Base-by-base conservation (phyloP, 2,888 invertebrate species). In the Mantis religiosa region DNA sequence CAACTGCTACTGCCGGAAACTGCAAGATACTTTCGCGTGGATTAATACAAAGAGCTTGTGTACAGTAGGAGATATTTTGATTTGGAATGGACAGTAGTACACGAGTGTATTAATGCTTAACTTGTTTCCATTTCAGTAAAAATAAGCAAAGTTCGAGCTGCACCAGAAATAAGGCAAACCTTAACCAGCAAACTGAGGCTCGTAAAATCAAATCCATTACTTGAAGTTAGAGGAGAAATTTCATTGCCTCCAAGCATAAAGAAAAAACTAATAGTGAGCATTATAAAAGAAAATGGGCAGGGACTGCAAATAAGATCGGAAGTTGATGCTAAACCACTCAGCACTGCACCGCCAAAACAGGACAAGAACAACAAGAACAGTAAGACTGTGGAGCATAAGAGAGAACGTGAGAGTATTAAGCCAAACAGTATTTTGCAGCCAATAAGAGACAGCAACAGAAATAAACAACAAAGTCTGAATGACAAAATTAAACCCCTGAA, bases 161-260 rank as follows among this genome's bases (percentile, higher is more conserved):
- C 20, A 87, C 81, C 86, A 25, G 82, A 81, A 34, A 81, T 87
- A 81, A 71, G 34, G 3, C 86, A 87, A 25, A 87, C 71, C 2
- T 27, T 81, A 87, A 82, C 86, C n/a, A 87, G 86, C 86, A 87
- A 87, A 34, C 82, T 87, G 28, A 54, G 86, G 28, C 28, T 87
- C 4, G 34, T 87, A 20, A 87, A 87, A 25, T 28, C 86, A 87
- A 87, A 87, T 30, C 86, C 86, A 27, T 30, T 87, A 28, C 86
- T 87, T 30, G 86, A 87, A 81, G 81, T 28, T 71, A 30, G 25
- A 0, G 86, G 86, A 81, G 28, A 28, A 8, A 81, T 87, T 87
- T 82, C 86, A 81, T 25, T 81, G 27, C 84, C 41, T 8, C 34
- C 30, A 34, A 84, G 20, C 6, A 20, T 71, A 71, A 71, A 71